phyloP scores from a whole-genome alignment of 2,113 vertebrate genomes.

The Embiotoca jacksoni region DNA sequence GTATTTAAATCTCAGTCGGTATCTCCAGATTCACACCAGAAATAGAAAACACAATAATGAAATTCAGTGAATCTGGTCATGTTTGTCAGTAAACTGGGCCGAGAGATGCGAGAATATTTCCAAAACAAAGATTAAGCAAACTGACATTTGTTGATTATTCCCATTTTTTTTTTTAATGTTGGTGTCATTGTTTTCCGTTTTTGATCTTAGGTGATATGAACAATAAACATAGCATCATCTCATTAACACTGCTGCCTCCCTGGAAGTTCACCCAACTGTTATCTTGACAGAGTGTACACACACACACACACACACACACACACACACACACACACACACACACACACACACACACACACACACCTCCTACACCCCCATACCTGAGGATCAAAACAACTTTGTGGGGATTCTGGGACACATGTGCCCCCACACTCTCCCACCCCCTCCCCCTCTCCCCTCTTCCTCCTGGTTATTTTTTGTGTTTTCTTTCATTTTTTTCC shows the following conservation, averaged over 20 bases:
- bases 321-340: background rate
- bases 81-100: too few species aligned
- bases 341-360: too few species aligned
- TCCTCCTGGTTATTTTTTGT: background rate
- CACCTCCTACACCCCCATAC: background rate
- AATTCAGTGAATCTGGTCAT: too few species aligned
- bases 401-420: conserved; percentile 27
- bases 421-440: background rate
- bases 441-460: background rate
- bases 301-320: background rate
- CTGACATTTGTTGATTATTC: background rate
- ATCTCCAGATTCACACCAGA: too few species aligned
- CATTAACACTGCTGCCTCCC: background rate
- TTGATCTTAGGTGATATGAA: too few species aligned
- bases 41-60: background rate
- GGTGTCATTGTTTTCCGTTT: too few species aligned
- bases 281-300: conserved; percentile 6
- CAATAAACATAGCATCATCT: background rate
- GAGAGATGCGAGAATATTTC: too few species aligned
- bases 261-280: background rate
- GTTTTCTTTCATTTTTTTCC: background rate
- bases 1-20: too few species aligned
- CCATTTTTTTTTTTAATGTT: too few species aligned
- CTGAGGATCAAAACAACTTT: conserved; percentile 47
- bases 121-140: background rate